phyloP scores from a whole-genome alignment of 1,140 invertebrate genomes.

The Hormaphis cornu region DNA sequence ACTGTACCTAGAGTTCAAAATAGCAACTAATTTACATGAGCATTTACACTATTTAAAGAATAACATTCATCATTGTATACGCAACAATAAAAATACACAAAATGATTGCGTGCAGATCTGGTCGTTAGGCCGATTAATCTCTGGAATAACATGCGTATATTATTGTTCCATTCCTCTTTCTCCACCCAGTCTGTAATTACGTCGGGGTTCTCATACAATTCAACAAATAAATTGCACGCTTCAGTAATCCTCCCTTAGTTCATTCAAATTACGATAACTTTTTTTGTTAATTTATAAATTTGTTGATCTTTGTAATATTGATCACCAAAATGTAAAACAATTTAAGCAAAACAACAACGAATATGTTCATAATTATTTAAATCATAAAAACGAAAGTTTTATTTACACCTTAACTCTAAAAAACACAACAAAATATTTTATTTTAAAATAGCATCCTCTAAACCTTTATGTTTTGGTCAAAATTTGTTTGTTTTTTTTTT shows the following conservation, averaged over 20 bases:
- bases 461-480: too few relatives aligned
- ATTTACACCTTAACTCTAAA: too few relatives aligned
- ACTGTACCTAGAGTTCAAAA: neutral
- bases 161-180: neutral
- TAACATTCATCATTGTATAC: neutral
- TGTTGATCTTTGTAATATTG: neutral
- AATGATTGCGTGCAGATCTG: slow-evolving; percentile 24
- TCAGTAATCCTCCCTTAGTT: neutral
- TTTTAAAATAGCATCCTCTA: too few relatives aligned
- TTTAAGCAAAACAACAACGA: too few relatives aligned
- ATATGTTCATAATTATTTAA: too few relatives aligned
- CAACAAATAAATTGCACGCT: neutral
- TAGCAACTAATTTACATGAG: neutral
- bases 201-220: neutral
- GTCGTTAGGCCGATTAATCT: slow-evolving; percentile 18
- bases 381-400: too few relatives aligned
- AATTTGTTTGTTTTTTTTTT: too few relatives aligned
- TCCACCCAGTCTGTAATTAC: neutral
- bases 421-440: too few relatives aligned
- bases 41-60: neutral
- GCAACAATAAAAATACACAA: neutral
- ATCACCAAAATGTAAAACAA: neutral
- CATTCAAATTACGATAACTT: neutral
- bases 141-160: neutral
- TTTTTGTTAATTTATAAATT: neutral